phyloP scores from a whole-genome alignment of 2,113 vertebrate species.

The Tautogolabrus adspersus region DNA sequence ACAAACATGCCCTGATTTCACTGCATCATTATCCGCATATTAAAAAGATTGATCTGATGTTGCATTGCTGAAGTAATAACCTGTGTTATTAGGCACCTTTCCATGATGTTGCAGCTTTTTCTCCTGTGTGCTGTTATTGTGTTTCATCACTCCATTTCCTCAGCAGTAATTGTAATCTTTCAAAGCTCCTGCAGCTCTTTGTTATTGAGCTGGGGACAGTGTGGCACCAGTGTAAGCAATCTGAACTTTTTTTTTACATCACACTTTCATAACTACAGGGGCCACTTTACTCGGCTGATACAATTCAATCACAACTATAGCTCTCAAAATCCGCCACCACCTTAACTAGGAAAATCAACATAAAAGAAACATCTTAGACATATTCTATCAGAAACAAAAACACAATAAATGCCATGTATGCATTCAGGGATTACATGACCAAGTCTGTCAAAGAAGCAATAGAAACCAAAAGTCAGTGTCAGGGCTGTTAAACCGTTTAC shows the following conservation, averaged over 20 bases:
- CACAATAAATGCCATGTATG: background rate
- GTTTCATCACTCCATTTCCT: slow-evolving; percentile 25
- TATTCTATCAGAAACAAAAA: no score
- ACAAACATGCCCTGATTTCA: slow-evolving; percentile 10
- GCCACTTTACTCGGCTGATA: background rate
- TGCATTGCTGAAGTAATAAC: slow-evolving; percentile 21
- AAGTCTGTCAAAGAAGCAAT: background rate
- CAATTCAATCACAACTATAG: background rate
- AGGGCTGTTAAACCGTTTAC: background rate
- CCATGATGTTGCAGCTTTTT: slow-evolving; percentile 7
- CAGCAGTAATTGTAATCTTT: slow-evolving; percentile 29
- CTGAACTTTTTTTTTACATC: background rate
- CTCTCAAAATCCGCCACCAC: background rate
- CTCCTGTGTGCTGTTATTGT: slow-evolving; percentile 15
- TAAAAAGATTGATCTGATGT: background rate
- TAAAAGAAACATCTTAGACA: no score
- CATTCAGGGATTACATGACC: no score
- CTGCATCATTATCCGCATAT: slow-evolving; percentile 7
- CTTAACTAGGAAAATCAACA: no score
- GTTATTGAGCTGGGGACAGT: slow-evolving; percentile 39
- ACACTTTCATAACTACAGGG: background rate
- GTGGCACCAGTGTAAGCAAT: slow-evolving; percentile 1
- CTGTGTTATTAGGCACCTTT: background rate
- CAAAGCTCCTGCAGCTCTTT: slow-evolving; percentile 19
- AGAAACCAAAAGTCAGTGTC: background rate